Base-by-base conservation (phyloP, 2,888 invertebrate species). In the Oscheius sp. region DNA sequence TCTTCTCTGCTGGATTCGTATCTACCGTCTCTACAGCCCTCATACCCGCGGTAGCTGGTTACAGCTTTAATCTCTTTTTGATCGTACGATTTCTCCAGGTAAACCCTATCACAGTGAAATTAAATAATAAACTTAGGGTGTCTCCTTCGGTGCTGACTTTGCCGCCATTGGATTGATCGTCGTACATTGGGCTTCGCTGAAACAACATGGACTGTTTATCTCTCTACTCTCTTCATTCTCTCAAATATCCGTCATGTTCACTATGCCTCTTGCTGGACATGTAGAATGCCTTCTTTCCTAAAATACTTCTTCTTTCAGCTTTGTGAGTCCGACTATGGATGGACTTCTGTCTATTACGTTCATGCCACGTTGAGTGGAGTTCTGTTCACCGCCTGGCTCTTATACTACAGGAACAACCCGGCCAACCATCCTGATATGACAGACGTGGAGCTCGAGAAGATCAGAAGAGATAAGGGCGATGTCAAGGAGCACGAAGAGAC, bases 71-170 rank as follows among this genome's bases (percentile, higher is more conserved):
- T 9, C 55, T 77, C 0, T 78, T 87, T 51, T 71, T 86, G 9
- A 59, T 76, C 32, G 78, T 81, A 7, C 73, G 87, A 42, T 83
- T 86, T 63, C 77, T 86, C 55, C 87, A 87, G 79, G 87, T 85
- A 63, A 7, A 1, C 21, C 11, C 35, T 10, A 11, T 33, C 21
- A 21, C 21, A 21, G 21, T 21, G 21, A 21, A 21, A 33, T 11
- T 32, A 48, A 32, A 53, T 5, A 42, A 5, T 42, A 35, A 77
- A 59, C 51, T 32, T 32, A 74, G 84, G 86, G 86, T 1, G 76
- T 86, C 3, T 84, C 86, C n/a, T 86, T 85, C 70, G 86, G 84
- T 59, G 85, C 86, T 4, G 86, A 86, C 70, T 86, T 86, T 70
- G 86, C 86, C 4, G 85, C 84, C 10, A 86, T 86, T 35, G 86